A percentile compares a stretch with the other conserved stretches of the same genome.
phyloP scores from a whole-genome alignment of 1,140 invertebrate genomes.

The Rhysida immarginata region DNA sequence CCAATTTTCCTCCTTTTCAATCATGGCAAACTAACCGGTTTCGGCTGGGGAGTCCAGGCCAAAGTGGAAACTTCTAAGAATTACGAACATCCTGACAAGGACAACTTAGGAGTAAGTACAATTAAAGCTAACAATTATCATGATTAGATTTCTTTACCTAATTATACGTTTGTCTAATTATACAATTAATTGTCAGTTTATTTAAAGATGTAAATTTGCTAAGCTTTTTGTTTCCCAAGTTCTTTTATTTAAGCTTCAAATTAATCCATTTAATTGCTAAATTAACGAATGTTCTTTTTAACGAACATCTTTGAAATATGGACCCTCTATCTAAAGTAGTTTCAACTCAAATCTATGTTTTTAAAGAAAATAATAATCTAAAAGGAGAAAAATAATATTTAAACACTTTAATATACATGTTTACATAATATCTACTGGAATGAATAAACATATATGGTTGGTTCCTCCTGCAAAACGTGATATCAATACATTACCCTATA shows the following conservation, averaged over 20 bases:
- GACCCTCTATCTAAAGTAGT: no score
- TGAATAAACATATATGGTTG: no score
- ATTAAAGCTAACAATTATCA: neutral
- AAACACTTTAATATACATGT: no score
- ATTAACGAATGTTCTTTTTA: neutral
- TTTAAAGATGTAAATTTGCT: neutral
- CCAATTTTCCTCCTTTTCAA: neutral
- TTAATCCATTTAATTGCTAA: neutral
- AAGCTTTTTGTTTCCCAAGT: neutral
- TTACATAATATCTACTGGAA: no score
- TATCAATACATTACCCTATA: no score
- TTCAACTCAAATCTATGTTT: no score
- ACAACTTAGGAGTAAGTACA: neutral
- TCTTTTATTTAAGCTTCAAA: neutral
- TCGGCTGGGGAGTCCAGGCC: neutral
- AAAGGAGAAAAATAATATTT: no score
- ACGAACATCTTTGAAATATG: neutral
- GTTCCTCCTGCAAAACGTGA: no score
- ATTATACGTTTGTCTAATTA: neutral
- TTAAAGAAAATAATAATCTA: no score
- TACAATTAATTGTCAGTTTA: neutral
- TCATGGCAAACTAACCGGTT: slow-evolving; percentile 1
- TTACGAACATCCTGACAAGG: slow-evolving; percentile 2
- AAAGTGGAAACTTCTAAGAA: neutral
- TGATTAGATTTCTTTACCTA: neutral